Evolutionary conservation across 2,113 vertebrate species (phyloP).

Genomic region (Malurus alboscapulatus): DNA sequence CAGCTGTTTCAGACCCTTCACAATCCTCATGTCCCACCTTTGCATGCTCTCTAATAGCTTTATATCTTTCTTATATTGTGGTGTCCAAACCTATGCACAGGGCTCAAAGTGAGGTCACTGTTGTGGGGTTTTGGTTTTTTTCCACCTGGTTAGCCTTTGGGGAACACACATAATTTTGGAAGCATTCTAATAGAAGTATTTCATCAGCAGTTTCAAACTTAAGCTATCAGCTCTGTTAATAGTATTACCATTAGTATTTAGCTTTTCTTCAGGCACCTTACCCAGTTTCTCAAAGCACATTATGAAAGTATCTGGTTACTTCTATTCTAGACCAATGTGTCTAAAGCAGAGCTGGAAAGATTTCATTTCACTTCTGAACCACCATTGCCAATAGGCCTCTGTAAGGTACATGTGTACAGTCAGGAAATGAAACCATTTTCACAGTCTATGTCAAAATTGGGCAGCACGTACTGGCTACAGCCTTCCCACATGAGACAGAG

Average conservation of each 20-base stretch:
- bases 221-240: not conserved
- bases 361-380: not conserved
- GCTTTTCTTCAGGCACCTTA: not conserved
- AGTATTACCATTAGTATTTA: not conserved
- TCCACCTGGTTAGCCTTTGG: not conserved
- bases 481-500: not conserved
- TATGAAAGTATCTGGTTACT: not conserved
- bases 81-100: not conserved
- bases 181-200: not conserved
- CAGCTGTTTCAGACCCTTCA: not conserved
- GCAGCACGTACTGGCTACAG: not conserved
- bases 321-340: not conserved
- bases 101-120: not conserved
- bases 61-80: not conserved
- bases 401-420: not conserved
- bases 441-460: accelerated
- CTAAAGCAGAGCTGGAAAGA: not conserved
- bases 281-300: not conserved
- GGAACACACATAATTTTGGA: not conserved
- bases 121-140: not conserved
- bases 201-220: not conserved
- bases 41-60: not conserved
- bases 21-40: not conserved
- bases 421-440: not conserved
- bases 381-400: not conserved